Evolutionary conservation across 1,140 invertebrate genomes (phyloP), one percentile per base, ranked within the genome.

Genomic region (Drosophila virilis): DNA sequence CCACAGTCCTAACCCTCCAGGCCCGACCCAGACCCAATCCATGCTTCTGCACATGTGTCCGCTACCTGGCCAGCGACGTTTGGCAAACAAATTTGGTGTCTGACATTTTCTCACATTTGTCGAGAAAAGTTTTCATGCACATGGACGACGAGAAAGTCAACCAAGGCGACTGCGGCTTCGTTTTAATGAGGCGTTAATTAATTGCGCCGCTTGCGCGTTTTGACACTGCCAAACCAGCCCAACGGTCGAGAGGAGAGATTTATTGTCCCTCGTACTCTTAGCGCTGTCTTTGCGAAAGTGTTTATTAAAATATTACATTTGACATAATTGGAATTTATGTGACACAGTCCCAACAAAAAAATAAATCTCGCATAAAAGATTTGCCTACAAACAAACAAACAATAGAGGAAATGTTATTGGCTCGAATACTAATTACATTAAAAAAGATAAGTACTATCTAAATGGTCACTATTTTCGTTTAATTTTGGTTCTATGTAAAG

Each of bases 221-320:
- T 89, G 84, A 80, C 84, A 70, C 51, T 62, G 67, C 51, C 74
- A 58, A 59, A 38, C 50, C 40, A 22, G 33, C 48, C 22, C 32
- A 66, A 9, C 42, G 15, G 69, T 22, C 46, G 61, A 40, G 65
- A 46, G 37, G 50, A 64, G 78, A 89, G 84, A 89, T 89, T 89
- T 89, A 89, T 88, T 74, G 61, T 68, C 48, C 40, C 65, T 57
- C 69, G 61, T 55, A 71, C 67, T 80, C 50, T 79, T 72, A 43
- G 60, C 64, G 66, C 59, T 75, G 85, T 83, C 69, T 78, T 65
- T 55, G 71, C 72, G 68, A 90, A 90, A 90, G 85, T 90, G 90
- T 91, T 91, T 91, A 91, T 91, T 91, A 91, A 91, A 91, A 86
- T 91, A 91, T 91, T 90, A 91, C 79, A 91, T 85, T 91, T 91